Conservation (phyloP, 1,140 invertebrate genomes). For the Drosophila ananassae region DNA sequence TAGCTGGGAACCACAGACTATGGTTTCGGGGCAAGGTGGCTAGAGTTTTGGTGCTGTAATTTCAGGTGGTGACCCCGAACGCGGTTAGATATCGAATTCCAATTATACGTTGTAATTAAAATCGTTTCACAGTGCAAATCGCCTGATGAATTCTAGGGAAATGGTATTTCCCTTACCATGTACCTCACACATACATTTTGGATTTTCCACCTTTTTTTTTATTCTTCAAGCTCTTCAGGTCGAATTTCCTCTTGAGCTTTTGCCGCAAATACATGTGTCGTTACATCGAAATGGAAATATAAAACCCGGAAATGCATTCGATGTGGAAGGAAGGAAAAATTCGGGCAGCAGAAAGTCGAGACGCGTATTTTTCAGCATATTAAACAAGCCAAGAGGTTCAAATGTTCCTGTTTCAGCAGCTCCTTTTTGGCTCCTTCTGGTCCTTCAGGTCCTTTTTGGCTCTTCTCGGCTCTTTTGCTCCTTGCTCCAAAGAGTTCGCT, state of each 20-base stretch:
- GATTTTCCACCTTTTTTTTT: not conserved
- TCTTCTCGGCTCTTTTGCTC: constrained; percentile 8
- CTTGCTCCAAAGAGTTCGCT: constrained; percentile 28
- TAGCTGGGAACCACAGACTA: not conserved
- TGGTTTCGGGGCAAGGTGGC: not conserved
- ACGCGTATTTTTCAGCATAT: constrained; percentile 80
- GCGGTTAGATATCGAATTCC: constrained; percentile 72
- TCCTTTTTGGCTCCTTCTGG: constrained; percentile 3
- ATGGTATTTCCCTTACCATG: not conserved
- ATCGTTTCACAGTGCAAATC: constrained; percentile 37
- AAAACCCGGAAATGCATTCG: constrained; percentile 45
- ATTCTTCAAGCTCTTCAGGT: not conserved
- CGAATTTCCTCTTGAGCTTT: constrained; percentile 22
- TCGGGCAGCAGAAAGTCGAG: constrained; percentile 66
- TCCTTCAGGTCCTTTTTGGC: constrained; percentile 2
- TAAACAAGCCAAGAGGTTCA: constrained; percentile 73
- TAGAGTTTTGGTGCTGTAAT: constrained; percentile 35
- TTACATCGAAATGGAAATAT: constrained; percentile 52
- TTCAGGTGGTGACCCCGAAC: constrained; percentile 32
- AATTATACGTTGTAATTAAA: constrained; percentile 75
- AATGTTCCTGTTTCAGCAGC: constrained; percentile 44
- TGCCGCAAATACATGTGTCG: constrained; percentile 42
- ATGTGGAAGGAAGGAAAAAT: constrained; percentile 32
- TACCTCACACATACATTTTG: not conserved
- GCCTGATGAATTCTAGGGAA: constrained; percentile 35